A percentile compares a stretch with the other conserved stretches of the same genome.
Evolutionary conservation across 2,113 vertebrate species (phyloP).

Genomic region (Heteronetta atricapilla): DNA sequence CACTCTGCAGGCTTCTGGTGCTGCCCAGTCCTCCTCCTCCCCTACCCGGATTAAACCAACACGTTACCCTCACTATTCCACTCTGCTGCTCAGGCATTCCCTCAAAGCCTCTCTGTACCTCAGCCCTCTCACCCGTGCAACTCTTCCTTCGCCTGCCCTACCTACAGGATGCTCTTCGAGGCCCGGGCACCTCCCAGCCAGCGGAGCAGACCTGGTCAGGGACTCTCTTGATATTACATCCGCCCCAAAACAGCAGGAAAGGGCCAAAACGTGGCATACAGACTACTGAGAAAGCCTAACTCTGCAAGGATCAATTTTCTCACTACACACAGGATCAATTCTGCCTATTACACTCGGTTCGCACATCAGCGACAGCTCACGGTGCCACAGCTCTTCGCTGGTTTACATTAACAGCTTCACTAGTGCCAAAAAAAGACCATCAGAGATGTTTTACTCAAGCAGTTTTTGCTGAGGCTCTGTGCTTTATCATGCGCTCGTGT

Average conservation of each 20-base stretch:
- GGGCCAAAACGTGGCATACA: neutral
- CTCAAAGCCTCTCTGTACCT: neutral
- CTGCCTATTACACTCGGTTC: fast-evolving
- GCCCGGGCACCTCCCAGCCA: neutral
- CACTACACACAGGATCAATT: neutral
- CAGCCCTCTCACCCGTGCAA: neutral
- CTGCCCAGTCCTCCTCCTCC: neutral
- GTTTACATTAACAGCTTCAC: neutral
- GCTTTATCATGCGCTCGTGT: neutral
- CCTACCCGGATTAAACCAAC: neutral
- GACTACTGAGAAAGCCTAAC: neutral
- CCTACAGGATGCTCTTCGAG: neutral
- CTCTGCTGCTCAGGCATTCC: neutral
- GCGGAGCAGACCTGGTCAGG: neutral
- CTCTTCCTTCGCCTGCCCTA: neutral
- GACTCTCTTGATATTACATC: neutral
- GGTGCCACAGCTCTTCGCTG: neutral
- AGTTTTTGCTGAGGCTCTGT: neutral
- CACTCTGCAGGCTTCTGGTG: neutral
- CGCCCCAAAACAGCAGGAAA: neutral
- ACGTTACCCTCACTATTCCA: neutral
- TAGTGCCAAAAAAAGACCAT: neutral
- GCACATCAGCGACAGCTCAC: neutral
- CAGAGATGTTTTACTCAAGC: neutral
- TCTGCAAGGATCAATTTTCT: neutral